A percentile compares a stretch with the other conserved stretches of the same genome.
Evolutionary conservation across 2,113 vertebrate genomes (phyloP).

Genomic region (Aleadryas rufinucha): DNA sequence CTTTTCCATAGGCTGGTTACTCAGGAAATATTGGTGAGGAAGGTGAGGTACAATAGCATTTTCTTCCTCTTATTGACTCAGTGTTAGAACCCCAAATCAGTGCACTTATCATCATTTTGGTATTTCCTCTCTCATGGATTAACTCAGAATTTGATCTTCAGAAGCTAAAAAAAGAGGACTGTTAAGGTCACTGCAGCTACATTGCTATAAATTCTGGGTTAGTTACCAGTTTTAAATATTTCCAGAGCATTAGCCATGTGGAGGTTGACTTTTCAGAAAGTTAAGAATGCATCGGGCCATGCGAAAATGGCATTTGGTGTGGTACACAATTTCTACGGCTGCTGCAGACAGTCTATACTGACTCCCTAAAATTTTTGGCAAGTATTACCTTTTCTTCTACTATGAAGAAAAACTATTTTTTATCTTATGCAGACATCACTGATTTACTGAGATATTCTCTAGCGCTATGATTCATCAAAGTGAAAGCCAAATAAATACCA

Average conservation of each 20-base stretch:
- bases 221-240: not conserved
- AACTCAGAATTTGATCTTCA: not conserved
- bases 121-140: not conserved
- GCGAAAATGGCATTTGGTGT: not conserved
- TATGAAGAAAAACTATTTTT: not conserved
- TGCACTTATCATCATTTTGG: not conserved
- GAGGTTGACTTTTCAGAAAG: not conserved
- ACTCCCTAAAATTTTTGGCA: not conserved
- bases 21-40: not conserved
- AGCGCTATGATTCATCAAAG: not conserved
- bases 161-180: not conserved
- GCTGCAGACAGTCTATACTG: not conserved
- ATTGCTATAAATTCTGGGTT: not conserved
- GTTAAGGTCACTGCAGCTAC: not conserved
- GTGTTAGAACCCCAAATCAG: not conserved
- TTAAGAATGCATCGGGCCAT: rapidly evolving
- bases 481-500: slow-evolving; percentile 25
- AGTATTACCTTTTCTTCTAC: not conserved
- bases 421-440: not conserved
- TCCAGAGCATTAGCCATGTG: not conserved
- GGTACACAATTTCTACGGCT: not conserved
- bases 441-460: not conserved
- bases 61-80: not conserved
- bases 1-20: not conserved
- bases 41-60: not conserved